Evolutionary conservation across 2,113 vertebrate genomes (phyloP), one percentile per base, ranked within the genome.

Genomic region (Bolborhynchus lineola): DNA sequence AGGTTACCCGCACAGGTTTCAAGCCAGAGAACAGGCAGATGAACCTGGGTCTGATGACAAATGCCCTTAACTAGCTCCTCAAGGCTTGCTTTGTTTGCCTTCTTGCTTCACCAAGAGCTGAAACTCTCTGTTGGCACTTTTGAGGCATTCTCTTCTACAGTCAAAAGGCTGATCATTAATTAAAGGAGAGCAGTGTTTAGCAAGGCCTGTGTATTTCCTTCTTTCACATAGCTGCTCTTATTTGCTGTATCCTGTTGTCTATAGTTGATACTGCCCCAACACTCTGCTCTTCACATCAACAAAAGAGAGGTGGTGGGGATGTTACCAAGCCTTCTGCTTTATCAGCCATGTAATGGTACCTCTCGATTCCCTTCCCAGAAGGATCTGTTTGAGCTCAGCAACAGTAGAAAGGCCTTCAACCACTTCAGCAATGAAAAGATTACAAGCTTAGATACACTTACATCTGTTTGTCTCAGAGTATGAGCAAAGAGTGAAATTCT

Each of bases 81-180:
- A 28, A 70, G 67, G 49, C 70, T 35, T 41, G 20, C 15, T 57
- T 71, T 50, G n/a, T 69, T 53, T 82, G 41, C 25, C 35, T 39
- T 7, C 6, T 2, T 63, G 60, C 89, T 70, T 67, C 76, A 82
- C 41, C 71, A 55, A 67, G 33, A 37, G 41, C 28, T 75, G 70
- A 69, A 67, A 52, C 18, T 67, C 78, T 44, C 70, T 72, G 55
- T 2, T 67, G 76, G 70, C 63, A 49, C 71, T 75, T 85, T 15
- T 44, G 67, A 82, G 80, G 39, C 83, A 14, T 52, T 47, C 62
- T 71, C 67, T 41, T 71, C 42, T 47, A 14, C 67, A 49, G 35
- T 17, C 63, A 53, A 91, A 47, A 83, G 47, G 24, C 20, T 86
- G 86, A 92, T 93, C 83, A 83, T 79, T 76, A 75, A 79, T 90